Base-by-base conservation (phyloP, 2,797 vertebrate genomes). In the Okamejei kenojei region DNA sequence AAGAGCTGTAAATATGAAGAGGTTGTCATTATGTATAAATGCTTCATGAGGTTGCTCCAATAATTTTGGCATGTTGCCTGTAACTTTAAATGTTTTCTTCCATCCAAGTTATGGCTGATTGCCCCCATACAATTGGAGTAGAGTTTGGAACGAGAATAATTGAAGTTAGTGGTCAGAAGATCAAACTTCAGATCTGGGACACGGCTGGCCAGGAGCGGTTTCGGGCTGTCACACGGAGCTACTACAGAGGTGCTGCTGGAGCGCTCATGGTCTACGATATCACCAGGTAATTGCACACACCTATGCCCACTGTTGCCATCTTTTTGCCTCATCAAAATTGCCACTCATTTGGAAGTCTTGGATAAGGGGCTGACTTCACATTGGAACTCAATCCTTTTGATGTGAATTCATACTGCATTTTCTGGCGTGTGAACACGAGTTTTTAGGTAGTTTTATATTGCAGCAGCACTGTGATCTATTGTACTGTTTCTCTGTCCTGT, bases 101-200 rank as follows among this genome's bases (percentile, higher is more conserved):
- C 93, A 0, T 54, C 61, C 63, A 96, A 99, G 99, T 99, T 97
- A 99, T 99, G 99, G 98, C 99, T 76, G 99, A 99, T 95, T 99
- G 99, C 96, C 99, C 99, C 95, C 99, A 99, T 94, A 99, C 99
- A 94, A 99, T 99, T 94, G 99, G 99, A 93, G 99, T 99, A 95
- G 99, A 99, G 96, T 99, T 99, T 94, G 98, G 98, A 93, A 99
- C 98, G 13, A 97, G 99, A 96, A 99, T 99, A 97, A 99, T 99
- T 93, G 98, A 99, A 97, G 99, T 99, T 96, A 99, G 98, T 93
- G 98, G 99, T 93, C 99, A 99, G 97, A 99, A 99, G 97, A 99
- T 99, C 96, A 99, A 99, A 97, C 97, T 99, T 96, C 99, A 99
- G 97, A 99, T 99, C 94, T 99, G 99, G 99, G 99, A 99, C 96